Percentiles rank a stretch among this genome's conserved stretches.
These are phyloP conservation scores for Argyrosomus regius DNA, from an alignment of 2,797 vertebrate species.

Conservation along the genomic window DNA sequence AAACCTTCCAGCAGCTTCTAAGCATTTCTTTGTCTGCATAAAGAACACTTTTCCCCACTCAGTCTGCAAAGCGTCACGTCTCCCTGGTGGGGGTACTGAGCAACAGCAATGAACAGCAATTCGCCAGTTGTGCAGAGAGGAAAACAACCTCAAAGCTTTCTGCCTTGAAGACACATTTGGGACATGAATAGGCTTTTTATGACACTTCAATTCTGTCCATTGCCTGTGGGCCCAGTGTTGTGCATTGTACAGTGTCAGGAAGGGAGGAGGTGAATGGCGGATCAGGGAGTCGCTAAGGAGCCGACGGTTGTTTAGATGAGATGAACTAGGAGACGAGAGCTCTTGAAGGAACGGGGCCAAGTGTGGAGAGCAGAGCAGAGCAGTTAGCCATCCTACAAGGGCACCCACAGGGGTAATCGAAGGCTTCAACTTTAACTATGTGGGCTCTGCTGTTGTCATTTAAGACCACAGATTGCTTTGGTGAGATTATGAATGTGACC, in stretches of 20 bases:
- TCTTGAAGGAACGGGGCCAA: constrained; percentile 66
- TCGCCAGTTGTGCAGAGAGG: constrained; percentile 51
- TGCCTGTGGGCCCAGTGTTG: constrained; percentile 66
- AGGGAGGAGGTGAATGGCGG: constrained; percentile 58
- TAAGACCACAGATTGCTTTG: constrained; percentile 48
- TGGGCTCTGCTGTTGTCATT: constrained; percentile 64
- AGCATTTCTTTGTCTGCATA: constrained; percentile 69
- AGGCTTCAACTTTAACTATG: constrained; percentile 68
- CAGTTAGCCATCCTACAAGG: constrained; percentile 66
- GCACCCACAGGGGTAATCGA: constrained; percentile 65
- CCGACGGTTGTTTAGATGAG: constrained; percentile 70
- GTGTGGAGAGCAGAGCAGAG: constrained; percentile 78
- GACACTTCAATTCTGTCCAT: constrained; percentile 75
- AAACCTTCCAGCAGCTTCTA: constrained; percentile 64
- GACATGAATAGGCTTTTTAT: constrained; percentile 80
- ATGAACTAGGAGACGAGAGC: constrained; percentile 67
- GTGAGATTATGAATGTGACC: constrained; percentile 57
- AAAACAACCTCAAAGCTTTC: constrained; percentile 63
- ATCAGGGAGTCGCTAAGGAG: constrained; percentile 63
- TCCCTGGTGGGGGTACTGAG: constrained; percentile 59
- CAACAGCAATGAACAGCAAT: constrained; percentile 68
- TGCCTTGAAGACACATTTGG: constrained; percentile 75
- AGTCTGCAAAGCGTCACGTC: constrained; percentile 46
- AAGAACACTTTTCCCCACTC: constrained; percentile 49
- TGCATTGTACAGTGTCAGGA: constrained; percentile 61